Base-by-base conservation (phyloP, 2,113 vertebrate genomes). In the Micronisus gabar region DNA sequence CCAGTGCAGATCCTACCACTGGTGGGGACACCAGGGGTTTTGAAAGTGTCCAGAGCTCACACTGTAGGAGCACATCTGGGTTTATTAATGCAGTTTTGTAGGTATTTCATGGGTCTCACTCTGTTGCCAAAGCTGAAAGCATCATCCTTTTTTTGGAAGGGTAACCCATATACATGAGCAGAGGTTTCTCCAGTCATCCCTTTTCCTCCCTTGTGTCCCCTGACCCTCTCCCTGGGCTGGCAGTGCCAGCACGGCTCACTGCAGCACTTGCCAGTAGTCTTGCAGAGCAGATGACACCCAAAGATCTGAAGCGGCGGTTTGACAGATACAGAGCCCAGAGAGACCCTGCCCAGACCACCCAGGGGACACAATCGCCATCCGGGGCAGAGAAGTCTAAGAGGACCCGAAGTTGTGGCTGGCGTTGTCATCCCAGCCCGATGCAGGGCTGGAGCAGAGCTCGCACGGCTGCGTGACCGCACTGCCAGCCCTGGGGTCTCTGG, bases 381-480 rank as follows among this genome's bases (percentile, higher is more conserved):
- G 0, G n/a, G 61, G 38, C 65, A 22, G 61, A 71, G 52, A 47
- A 22, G 34, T 29, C 13, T 15, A 6, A 66, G 65, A 45, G 83
- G 40, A 84, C 43, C 34, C 6, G 0, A 55, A 52, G 45, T 30
- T 6, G 0, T 25, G 45, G 6, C 13, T 84, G 70, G 36, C 9
- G 0, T 19, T 52, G 15, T 32, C 8, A 7, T 32, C 59, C 50
- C 67, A 6, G 10, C 45, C 41, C 14, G 2, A 65, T 15, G 34
- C 45, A 23, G 43, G 56, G 58, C 43, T n/a, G 11, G 55, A 87
- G 84, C 45, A 29, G 67, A 30, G 21, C 40, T 73, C 2, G 0
- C 3, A 0, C 2, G 20, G 56, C 71, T 81, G 45, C 6, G 11
- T 61, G 43, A 12, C 56, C 4, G 0, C 14, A 3, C 53, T 50